Evolutionary conservation across 2,797 vertebrate genomes (phyloP).

Genomic region (Meda fulgida): DNA sequence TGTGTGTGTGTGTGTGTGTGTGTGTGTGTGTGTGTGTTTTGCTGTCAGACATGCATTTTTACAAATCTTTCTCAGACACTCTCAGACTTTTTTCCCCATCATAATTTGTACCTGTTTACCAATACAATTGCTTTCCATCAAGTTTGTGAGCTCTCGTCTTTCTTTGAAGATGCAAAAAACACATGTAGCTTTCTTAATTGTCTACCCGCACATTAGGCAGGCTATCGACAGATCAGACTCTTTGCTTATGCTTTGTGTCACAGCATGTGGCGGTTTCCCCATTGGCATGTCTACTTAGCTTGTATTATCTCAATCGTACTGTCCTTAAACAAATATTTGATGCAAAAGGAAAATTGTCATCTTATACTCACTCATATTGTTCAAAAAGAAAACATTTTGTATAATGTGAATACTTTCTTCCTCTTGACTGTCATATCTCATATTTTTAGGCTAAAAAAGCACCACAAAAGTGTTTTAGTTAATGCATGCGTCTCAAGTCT

Average conservation of each 20-base stretch:
- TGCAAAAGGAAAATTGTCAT: not conserved
- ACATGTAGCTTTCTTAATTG: not conserved
- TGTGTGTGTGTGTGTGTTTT: too few species aligned
- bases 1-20: too few species aligned
- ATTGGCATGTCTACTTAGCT: not conserved
- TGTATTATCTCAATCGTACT: not conserved
- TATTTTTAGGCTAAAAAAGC: not conserved
- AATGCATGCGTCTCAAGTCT: not conserved
- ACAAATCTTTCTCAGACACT: not conserved
- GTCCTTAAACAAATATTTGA: not conserved
- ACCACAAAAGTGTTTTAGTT: not conserved
- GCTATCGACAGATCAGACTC: not conserved
- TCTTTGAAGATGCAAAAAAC: not conserved
- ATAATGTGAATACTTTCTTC: not conserved
- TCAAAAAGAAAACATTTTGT: not conserved
- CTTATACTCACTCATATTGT: not conserved
- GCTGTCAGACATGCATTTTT: not conserved
- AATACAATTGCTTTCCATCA: not conserved
- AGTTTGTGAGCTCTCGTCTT: not conserved
- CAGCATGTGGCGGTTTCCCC: not conserved
- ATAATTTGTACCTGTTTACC: not conserved
- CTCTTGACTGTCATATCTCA: not conserved
- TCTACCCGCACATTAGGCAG: conserved; percentile 3
- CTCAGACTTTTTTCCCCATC: not conserved
- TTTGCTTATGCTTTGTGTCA: not conserved